These are phyloP conservation scores for Catocala nupta DNA, from an alignment of 2,888 invertebrate genomes.

Conservation along the genomic window DNA sequence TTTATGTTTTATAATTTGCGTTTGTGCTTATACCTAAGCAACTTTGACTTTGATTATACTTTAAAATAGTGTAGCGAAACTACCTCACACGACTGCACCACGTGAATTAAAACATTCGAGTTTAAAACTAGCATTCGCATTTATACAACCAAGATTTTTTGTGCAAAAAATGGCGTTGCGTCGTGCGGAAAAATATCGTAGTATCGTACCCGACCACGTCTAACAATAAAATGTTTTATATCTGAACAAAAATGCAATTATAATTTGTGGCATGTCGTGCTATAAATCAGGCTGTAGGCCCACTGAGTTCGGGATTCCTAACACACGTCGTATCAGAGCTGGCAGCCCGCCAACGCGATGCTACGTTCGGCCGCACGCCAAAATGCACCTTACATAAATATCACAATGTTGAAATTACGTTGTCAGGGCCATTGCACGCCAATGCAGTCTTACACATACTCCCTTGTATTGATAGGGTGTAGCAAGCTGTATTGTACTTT, in stretches of 20 bases:
- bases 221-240: conserved; percentile 2
- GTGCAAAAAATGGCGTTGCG: background rate
- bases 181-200: background rate
- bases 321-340: conserved; percentile 19
- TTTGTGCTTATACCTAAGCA: too few species aligned
- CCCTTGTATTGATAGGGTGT: background rate
- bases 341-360: conserved; percentile 30
- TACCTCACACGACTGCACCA: too few species aligned
- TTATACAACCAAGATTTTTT: too few species aligned
- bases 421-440: conserved; percentile 6
- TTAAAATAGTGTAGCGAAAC: too few species aligned
- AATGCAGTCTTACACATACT: conserved; percentile 32
- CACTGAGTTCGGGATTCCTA: conserved; percentile 12
- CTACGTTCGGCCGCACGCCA: background rate
- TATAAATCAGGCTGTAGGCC: conserved; percentile 25
- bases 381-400: conserved; percentile 1
- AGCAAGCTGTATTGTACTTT: conserved; percentile 14
- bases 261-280: conserved; percentile 9
- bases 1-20: too few species aligned
- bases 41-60: too few species aligned
- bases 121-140: too few species aligned
- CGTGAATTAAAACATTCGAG: too few species aligned
- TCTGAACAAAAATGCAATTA: conserved; percentile 18
- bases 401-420: conserved; percentile 7
- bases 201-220: background rate